Evolutionary conservation across 2,113 vertebrate genomes (phyloP).

Genomic region (Myiopsitta monachus): DNA sequence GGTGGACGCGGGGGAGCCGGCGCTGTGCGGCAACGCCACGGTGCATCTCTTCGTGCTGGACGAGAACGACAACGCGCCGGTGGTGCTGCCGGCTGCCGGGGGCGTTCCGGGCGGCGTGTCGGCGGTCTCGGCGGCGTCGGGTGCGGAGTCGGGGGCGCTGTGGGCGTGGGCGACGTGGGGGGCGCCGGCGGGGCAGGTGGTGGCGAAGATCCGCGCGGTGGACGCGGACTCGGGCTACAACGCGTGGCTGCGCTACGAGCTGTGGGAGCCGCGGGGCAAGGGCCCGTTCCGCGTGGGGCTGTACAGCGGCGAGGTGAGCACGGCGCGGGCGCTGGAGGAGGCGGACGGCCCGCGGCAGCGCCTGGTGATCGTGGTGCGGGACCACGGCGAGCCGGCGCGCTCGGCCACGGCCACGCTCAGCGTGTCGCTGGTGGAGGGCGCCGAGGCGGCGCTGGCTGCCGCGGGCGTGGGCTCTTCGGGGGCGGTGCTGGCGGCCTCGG

Average conservation of each 20-base stretch:
- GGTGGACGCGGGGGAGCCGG: slow-evolving; percentile 66
- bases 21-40: slow-evolving; percentile 63
- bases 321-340: slow-evolving; percentile 67
- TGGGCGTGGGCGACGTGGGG: no score
- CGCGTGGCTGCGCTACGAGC: slow-evolving; percentile 72
- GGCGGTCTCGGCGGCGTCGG: no score
- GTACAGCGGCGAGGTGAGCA: slow-evolving; percentile 55
- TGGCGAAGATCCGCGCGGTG: slow-evolving; percentile 64
- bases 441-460: no score
- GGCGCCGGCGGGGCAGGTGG: slow-evolving; percentile 49
- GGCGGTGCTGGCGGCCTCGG: no score
- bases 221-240: slow-evolving; percentile 75
- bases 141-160: no score
- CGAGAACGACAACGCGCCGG: no score
- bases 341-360: slow-evolving; percentile 53
- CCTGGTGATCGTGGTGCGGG: slow-evolving; percentile 63
- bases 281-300: slow-evolving; percentile 35
- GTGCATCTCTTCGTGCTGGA: slow-evolving; percentile 58
- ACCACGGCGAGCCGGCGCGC: no score
- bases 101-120: no score
- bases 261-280: slow-evolving; percentile 47
- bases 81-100: no score
- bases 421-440: no score
- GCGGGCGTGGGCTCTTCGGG: no score
- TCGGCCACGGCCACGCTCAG: no score